phyloP scores from a whole-genome alignment of 2,888 invertebrate species.

The Odontomyia ornata region DNA sequence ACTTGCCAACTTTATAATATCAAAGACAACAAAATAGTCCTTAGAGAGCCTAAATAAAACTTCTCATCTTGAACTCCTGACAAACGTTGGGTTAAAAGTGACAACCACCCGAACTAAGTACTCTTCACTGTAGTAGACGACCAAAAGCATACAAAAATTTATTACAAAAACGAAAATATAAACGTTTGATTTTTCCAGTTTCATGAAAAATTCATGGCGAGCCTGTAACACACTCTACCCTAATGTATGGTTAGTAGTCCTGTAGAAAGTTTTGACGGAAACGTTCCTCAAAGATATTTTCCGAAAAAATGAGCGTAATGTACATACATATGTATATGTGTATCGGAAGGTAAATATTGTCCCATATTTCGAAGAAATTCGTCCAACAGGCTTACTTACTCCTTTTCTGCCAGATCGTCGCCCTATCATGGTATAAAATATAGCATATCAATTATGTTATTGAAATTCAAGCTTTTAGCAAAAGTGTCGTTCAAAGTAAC shows the following conservation, averaged over 20 bases:
- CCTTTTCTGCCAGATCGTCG: neutral
- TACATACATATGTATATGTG: neutral
- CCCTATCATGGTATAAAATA: too few species aligned
- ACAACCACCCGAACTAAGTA: neutral
- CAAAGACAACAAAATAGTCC: too few species aligned
- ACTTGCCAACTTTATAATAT: too few species aligned
- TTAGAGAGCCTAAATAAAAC: too few species aligned
- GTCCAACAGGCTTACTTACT: neutral
- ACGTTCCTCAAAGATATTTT: neutral
- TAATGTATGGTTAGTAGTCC: neutral
- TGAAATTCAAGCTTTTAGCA: neutral
- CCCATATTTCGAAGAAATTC: neutral
- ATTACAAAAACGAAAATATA: neutral
- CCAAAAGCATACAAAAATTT: neutral
- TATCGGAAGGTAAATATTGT: neutral
- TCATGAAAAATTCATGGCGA: conserved; percentile 22
- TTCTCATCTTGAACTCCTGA: too few species aligned
- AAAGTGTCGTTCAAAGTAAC: too few species aligned
- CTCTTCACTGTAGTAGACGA: neutral
- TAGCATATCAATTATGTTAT: neutral
- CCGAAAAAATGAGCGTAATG: too few species aligned
- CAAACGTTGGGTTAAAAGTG: too few species aligned
- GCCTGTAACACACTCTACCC: too few species aligned
- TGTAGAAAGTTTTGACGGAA: neutral
- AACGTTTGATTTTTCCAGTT: neutral